These are phyloP conservation scores for Alectura lathami DNA, from an alignment of 2,113 vertebrate species.

Conservation along the genomic window DNA sequence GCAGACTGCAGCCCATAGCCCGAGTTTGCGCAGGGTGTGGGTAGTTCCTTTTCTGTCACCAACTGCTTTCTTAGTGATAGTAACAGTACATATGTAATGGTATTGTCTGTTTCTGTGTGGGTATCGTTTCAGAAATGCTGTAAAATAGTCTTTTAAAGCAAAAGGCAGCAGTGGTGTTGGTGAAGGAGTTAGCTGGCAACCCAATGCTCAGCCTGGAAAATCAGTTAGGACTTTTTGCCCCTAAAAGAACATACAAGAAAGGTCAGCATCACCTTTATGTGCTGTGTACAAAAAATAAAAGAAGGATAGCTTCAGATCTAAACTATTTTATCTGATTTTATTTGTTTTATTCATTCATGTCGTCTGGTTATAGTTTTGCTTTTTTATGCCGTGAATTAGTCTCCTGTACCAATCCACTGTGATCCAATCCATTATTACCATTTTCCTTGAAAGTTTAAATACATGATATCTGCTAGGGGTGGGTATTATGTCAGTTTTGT, in stretches of 20 bases:
- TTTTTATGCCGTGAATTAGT: slow-evolving; percentile 27
- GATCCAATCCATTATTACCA: background rate
- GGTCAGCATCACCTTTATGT: background rate
- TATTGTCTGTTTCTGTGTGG: slow-evolving; percentile 21
- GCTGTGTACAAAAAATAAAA: background rate
- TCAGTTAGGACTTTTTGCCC: background rate
- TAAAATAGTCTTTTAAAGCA: background rate
- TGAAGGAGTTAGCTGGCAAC: background rate
- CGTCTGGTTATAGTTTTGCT: background rate
- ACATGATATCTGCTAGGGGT: background rate
- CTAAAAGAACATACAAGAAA: background rate
- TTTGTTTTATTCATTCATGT: slow-evolving; percentile 38
- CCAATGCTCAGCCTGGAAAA: background rate
- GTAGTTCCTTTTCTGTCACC: slow-evolving; percentile 60
- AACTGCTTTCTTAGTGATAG: slow-evolving; percentile 63
- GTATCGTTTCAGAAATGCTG: slow-evolving; percentile 4
- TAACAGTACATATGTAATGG: background rate
- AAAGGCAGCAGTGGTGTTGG: background rate
- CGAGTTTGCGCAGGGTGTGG: slow-evolving; percentile 64
- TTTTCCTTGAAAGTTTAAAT: slow-evolving; percentile 40
- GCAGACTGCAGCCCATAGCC: slow-evolving; percentile 63
- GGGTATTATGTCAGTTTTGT: slow-evolving; percentile 32
- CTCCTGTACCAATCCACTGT: background rate
- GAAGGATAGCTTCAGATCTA: background rate
- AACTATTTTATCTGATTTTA: slow-evolving; percentile 1